phyloP scores from a whole-genome alignment of 2,113 vertebrate species.

The Caloenas nicobarica region DNA sequence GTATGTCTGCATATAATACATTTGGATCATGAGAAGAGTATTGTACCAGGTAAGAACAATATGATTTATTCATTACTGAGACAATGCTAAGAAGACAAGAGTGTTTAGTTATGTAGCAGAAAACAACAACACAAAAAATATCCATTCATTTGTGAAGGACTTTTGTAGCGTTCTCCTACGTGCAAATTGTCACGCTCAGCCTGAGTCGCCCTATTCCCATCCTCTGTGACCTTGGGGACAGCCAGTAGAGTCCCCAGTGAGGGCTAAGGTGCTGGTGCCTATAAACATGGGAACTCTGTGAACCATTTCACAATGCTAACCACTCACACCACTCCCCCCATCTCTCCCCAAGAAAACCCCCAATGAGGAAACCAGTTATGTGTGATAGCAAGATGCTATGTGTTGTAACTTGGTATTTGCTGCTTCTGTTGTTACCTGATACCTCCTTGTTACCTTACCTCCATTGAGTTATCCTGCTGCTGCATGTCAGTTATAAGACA shows the following conservation, averaged over 20 bases:
- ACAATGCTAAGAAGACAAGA: not conserved
- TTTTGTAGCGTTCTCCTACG: not conserved
- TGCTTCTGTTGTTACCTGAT: not conserved
- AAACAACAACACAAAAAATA: not conserved
- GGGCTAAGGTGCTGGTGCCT: not conserved
- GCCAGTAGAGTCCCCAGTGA: not conserved
- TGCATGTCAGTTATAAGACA: rapidly evolving
- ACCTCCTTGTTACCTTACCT: not conserved
- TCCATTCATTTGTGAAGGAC: not conserved
- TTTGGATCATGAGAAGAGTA: not conserved
- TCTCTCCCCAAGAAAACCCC: not conserved
- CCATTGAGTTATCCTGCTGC: rapidly evolving
- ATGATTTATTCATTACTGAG: not conserved
- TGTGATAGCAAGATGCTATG: not conserved
- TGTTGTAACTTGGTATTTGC: not conserved
- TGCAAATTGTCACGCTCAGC: not conserved
- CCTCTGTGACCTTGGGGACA: not conserved
- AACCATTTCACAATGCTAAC: not conserved
- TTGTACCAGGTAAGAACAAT: not conserved
- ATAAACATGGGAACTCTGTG: not conserved
- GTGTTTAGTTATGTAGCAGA: not conserved
- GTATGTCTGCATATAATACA: not conserved
- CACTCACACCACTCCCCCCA: too few relatives aligned
- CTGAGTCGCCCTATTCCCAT: not conserved
- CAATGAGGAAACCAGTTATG: rapidly evolving